Evolutionary conservation across 1,140 invertebrate species (phyloP).

Genomic region (Cryptotermes secundus): DNA sequence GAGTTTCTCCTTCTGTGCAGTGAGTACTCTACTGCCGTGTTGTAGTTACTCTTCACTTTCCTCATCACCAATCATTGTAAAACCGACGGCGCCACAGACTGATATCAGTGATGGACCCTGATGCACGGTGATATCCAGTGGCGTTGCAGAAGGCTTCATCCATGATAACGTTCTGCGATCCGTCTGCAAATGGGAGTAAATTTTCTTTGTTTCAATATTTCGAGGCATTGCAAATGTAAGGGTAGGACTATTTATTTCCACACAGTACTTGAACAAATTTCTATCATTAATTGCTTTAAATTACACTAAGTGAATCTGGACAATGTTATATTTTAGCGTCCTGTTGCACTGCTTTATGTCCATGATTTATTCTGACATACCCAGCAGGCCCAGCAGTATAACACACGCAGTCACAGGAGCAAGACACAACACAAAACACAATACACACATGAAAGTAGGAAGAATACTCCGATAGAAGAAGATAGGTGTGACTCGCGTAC

Average conservation of each 20-base stretch:
- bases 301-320: no score
- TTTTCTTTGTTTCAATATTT: constrained; percentile 4
- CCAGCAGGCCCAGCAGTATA: no score
- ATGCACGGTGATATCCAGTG: neutral
- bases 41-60: neutral
- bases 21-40: neutral
- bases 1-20: neutral
- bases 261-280: neutral
- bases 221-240: neutral
- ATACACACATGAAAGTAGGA: no score
- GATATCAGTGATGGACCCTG: neutral
- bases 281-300: no score
- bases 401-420: no score
- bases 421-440: no score
- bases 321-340: no score
- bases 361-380: no score
- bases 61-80: neutral
- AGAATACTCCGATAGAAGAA: no score
- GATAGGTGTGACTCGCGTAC: no score
- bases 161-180: neutral
- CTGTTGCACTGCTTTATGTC: no score
- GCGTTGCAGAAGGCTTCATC: neutral
- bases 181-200: constrained; percentile 15
- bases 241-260: neutral
- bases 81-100: neutral